Percentiles rank a stretch among this genome's conserved stretches.
Conservation (phyloP, 30 jellyfish, hydroid and myxozoan genomes). For the Sanderia malayensis region DNA sequence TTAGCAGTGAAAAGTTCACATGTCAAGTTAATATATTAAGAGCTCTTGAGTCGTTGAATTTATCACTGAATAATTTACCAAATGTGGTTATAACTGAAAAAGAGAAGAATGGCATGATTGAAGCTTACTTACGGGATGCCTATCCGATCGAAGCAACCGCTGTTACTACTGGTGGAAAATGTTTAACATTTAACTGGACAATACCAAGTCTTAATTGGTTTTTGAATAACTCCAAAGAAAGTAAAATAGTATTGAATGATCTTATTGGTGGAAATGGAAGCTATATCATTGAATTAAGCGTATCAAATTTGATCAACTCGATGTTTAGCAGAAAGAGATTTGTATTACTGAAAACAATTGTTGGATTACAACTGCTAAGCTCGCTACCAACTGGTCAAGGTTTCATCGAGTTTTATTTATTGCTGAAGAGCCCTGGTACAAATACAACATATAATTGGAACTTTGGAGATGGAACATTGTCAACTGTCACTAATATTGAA, state of each 20-base stretch:
- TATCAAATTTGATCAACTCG: not conserved
- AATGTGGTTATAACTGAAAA: not conserved
- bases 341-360: constrained; percentile 7
- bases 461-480: constrained; percentile 33
- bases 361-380: constrained; percentile 13
- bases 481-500: not conserved
- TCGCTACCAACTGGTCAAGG: constrained; percentile 11
- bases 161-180: constrained; percentile 30
- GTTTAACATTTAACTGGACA: constrained; percentile 38
- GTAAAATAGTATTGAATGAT: constrained; percentile 12
- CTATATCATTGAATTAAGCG: constrained; percentile 29
- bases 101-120: constrained; percentile 7
- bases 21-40: constrained; percentile 5
- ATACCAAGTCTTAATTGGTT: constrained; percentile 14
- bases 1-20: constrained; percentile 13
- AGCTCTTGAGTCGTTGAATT: not conserved
- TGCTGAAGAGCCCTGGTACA: constrained; percentile 20
- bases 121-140: constrained; percentile 1
- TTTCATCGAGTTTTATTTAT: constrained; percentile 9
- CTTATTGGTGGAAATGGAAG: constrained; percentile 6
- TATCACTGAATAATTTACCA: constrained; percentile 13
- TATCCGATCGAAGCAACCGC: constrained; percentile 40
- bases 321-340: not conserved
- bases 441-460: constrained; percentile 22
- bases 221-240: not conserved